These are phyloP conservation scores for Fragum sueziense DNA, from an alignment of 2,888 invertebrate genomes.

Conservation along the genomic window DNA sequence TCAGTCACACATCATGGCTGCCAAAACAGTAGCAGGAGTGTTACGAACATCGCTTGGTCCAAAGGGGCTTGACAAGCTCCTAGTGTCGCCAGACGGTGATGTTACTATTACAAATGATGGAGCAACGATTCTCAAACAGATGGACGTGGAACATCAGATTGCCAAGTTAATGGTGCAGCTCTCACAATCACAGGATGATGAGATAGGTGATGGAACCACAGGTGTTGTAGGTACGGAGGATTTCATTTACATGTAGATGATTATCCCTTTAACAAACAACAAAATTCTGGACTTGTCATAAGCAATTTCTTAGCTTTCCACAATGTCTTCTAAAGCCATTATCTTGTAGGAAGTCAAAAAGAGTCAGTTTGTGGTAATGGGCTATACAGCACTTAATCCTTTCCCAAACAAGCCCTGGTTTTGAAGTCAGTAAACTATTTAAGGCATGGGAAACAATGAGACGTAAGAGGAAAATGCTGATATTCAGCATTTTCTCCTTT, in stretches of 20 bases:
- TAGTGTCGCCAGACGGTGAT: conserved; percentile 98
- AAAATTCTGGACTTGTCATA: too few relatives aligned
- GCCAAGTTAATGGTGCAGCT: conserved; percentile 99
- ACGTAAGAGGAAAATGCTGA: not conserved
- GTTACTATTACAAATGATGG: conserved; percentile 99
- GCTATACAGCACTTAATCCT: too few relatives aligned
- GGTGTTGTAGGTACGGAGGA: conserved; percentile 93
- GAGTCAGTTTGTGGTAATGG: too few relatives aligned
- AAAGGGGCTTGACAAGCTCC: conserved; percentile 97
- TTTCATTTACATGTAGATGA: not conserved
- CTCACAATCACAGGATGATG: conserved; percentile 99
- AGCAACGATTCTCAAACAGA: conserved; percentile 98
- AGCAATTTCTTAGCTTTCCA: not conserved
- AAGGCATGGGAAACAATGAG: not conserved
- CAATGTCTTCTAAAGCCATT: not conserved
- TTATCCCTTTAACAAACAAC: not conserved
- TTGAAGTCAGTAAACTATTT: not conserved
- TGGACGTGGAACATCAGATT: conserved; percentile 99
- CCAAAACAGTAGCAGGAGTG: conserved; percentile 93
- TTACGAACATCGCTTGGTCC: conserved; percentile 97
- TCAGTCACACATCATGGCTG: conserved; percentile 99
- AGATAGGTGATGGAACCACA: conserved; percentile 99
- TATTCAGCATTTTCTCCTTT: too few relatives aligned
- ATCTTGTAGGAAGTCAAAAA: too few relatives aligned
- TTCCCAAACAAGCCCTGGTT: too few relatives aligned